phyloP scores from a whole-genome alignment of 1,140 invertebrate species.

The Potamilus streckersoni region DNA sequence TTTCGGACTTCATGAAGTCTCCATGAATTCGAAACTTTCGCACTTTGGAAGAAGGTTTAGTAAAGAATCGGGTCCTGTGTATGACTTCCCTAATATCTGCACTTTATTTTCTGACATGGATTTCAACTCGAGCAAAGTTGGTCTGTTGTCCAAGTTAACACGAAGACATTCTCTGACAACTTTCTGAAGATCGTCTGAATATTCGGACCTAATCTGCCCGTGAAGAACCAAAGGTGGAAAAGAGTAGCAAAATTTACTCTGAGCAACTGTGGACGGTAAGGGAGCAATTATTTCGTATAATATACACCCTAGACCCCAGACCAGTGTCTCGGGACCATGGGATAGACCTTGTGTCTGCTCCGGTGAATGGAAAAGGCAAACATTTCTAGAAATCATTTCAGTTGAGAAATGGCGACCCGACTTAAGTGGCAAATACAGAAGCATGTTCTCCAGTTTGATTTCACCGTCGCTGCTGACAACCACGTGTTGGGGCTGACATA shows the following conservation, averaged over 20 bases:
- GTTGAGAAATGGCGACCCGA: constrained; percentile 35
- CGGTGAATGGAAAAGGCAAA: constrained; percentile 24
- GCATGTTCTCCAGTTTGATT: constrained; percentile 48
- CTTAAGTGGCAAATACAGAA: constrained; percentile 45
- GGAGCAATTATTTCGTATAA: constrained; percentile 35
- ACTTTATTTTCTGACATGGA: constrained; percentile 18
- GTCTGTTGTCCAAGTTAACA: constrained; percentile 16
- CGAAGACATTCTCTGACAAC: constrained; percentile 29
- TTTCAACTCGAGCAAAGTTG: constrained; percentile 12
- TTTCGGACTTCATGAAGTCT: too few relatives aligned
- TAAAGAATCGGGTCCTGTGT: too few relatives aligned
- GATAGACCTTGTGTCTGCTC: constrained; percentile 31
- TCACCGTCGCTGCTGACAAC: constrained; percentile 40
- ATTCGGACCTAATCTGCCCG: constrained; percentile 12
- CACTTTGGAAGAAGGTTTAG: too few relatives aligned
- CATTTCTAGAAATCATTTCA: constrained; percentile 15
- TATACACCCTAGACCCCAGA: constrained; percentile 44
- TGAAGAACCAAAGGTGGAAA: constrained; percentile 15
- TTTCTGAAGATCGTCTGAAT: constrained; percentile 14
- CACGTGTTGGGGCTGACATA: constrained; percentile 48
- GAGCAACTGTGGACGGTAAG: constrained; percentile 16
- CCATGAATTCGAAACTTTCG: too few relatives aligned
- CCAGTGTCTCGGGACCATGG: constrained; percentile 32
- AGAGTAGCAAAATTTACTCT: constrained; percentile 1
- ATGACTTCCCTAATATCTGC: constrained; percentile 4